Conservation (phyloP, 2,113 vertebrate species). For the Ochotona princeps region DNA sequence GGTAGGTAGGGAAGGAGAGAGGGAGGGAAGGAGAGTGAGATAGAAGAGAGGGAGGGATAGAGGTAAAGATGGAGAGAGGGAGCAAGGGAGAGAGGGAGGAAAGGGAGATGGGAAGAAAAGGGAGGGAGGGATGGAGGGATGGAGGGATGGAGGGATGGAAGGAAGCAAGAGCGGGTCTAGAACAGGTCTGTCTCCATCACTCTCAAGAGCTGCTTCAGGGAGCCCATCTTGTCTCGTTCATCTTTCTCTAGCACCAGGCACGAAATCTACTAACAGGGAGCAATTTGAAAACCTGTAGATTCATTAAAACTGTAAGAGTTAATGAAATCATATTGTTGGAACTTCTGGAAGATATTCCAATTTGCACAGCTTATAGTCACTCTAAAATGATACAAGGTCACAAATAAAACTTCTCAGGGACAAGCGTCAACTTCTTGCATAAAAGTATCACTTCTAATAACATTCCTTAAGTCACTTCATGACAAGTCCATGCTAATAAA, state of each 20-base stretch:
- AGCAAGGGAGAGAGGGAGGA: no score
- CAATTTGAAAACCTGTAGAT: background rate
- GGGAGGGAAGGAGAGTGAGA: no score
- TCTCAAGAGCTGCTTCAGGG: background rate
- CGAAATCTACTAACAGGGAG: background rate
- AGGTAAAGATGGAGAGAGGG: no score
- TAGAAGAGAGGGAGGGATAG: no score
- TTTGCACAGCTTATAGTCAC: background rate
- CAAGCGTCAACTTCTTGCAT: slow-evolving; percentile 10
- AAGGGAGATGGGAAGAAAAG: no score
- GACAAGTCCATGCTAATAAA: slow-evolving; percentile 27
- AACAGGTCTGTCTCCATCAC: background rate
- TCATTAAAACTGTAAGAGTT: background rate
- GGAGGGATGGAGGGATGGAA: no score
- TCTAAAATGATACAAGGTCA: background rate
- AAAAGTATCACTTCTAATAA: slow-evolving; percentile 1
- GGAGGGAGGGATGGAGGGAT: no score
- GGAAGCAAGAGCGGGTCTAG: no score
- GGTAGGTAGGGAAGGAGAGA: no score
- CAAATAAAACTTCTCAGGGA: background rate
- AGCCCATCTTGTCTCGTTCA: background rate
- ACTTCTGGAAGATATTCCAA: background rate
- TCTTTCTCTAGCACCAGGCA: background rate
- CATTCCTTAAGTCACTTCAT: slow-evolving; percentile 7
- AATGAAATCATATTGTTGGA: slow-evolving; percentile 44